Evolutionary conservation across 2,888 invertebrate genomes (phyloP).

Genomic region (Coelopa pilipes): DNA sequence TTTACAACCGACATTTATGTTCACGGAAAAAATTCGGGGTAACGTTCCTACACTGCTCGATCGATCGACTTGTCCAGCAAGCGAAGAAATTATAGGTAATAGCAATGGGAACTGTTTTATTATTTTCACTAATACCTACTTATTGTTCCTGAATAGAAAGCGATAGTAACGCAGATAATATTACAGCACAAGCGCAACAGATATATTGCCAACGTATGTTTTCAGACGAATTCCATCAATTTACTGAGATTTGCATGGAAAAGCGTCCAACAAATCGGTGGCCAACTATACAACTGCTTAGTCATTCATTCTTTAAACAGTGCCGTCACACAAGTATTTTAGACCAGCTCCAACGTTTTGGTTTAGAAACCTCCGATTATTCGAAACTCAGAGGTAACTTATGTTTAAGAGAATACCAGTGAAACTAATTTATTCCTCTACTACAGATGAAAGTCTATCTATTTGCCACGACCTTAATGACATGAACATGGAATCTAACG

Average conservation of each 20-base stretch:
- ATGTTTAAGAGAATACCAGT: conserved; percentile 45
- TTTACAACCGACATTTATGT: conserved; percentile 88
- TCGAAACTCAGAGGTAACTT: conserved; percentile 54
- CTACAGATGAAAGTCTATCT: conserved; percentile 53
- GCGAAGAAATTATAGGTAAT: conserved; percentile 65
- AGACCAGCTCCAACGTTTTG: conserved; percentile 59
- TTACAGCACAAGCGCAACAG: conserved; percentile 63
- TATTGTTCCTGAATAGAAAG: conserved; percentile 40
- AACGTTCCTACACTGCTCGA: conserved; percentile 80
- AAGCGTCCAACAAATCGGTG: conserved; percentile 77
- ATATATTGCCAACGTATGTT: conserved; percentile 74
- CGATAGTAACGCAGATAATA: conserved; percentile 48
- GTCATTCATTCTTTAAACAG: conserved; percentile 83
- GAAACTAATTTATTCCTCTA: conserved; percentile 6
- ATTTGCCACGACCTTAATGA: conserved; percentile 54
- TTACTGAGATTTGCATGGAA: conserved; percentile 79
- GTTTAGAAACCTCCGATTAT: conserved; percentile 56
- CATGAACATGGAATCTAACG: conserved; percentile 51
- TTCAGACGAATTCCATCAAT: conserved; percentile 80
- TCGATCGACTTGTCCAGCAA: conserved; percentile 74
- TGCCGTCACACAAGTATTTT: conserved; percentile 60
- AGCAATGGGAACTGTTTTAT: not conserved
- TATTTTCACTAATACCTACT: not conserved
- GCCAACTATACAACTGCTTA: conserved; percentile 75
- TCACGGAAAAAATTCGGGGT: conserved; percentile 86